Evolutionary conservation across 2,888 invertebrate genomes (phyloP).

Genomic region (Troilus luridus): DNA sequence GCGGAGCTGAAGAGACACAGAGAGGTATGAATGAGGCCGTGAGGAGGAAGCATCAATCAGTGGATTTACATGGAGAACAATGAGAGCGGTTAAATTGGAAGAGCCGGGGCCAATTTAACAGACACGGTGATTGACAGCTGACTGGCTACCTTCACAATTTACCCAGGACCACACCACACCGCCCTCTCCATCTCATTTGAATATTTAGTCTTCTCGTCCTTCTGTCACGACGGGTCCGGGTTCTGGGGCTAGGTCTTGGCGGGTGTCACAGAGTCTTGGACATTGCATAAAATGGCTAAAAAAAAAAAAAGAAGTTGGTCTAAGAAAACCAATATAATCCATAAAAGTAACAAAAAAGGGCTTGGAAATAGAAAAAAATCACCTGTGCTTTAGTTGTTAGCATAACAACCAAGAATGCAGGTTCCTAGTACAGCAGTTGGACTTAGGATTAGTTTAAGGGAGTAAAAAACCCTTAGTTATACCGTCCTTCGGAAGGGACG

Average conservation of each 20-base stretch:
- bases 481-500: too few relatives aligned
- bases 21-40: constrained; percentile 31
- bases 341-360: too few relatives aligned
- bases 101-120: constrained; percentile 35
- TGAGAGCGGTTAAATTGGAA: constrained; percentile 55
- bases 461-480: too few relatives aligned
- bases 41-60: constrained; percentile 47
- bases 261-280: background rate
- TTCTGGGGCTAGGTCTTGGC: background rate
- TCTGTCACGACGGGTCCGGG: constrained; percentile 6
- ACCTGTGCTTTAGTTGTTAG: too few relatives aligned
- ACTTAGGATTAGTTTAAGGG: too few relatives aligned
- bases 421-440: too few relatives aligned
- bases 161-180: constrained; percentile 37
- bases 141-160: constrained; percentile 40
- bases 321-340: too few relatives aligned
- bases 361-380: too few relatives aligned
- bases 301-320: too few relatives aligned
- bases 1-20: constrained; percentile 20
- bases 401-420: too few relatives aligned
- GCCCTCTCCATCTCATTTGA: background rate
- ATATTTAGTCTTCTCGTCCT: constrained; percentile 35
- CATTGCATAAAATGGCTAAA: background rate
- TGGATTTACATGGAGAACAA: constrained; percentile 53
- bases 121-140: constrained; percentile 48